Base-by-base conservation (phyloP, 1,140 invertebrate species). In the Pseudomyrmex cubaensis region DNA sequence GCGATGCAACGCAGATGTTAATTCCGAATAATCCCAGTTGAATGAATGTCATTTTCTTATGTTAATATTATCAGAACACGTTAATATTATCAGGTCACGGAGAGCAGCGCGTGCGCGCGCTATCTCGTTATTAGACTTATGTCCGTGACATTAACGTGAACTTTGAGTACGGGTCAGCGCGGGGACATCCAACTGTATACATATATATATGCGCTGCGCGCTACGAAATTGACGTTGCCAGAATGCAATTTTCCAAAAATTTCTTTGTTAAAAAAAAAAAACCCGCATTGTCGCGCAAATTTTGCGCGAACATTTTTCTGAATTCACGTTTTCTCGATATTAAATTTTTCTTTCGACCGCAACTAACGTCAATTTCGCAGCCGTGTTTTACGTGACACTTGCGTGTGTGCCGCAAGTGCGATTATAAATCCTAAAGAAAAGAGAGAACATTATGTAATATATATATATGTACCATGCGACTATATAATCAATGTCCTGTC, bases 1-100 rank as follows among this genome's bases (percentile, higher is more conserved):
- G 59, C 15, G 50, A 57, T 72, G 13, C 46, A 69, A 12, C 22
- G 54, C 20, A 52, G 61, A 35, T 12, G 10, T 61, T 78, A 70
- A 80, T 80, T n/a, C 35, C 46, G 8, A 7, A 4, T 59, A 35
- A 72, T 80, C 44, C n/a, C 15, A 9, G 44, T 4, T 61, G 20
- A 59, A 46, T n/a, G 66, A 72, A 17, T 20, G 15, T 59, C 76
- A 56, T 78, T 66, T 70, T 50, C 76, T 80, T 80, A 61, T 59
- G 76, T 80, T 80, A 80, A 80, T 59, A 70, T 59, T 80, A 80
- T 70, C 64, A 78, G 61, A 77, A 44, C 8, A n/a, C n/a, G 76
- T 80, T 80, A 80, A 80, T 59, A 70, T 59, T 80, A 80, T 70
- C 64, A 61, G 56, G 54, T 59, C 61, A 25, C 15, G 35, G 0